Percentiles rank a stretch among this genome's conserved stretches.
Conservation (phyloP, 2,113 vertebrate genomes). For the Muntiacus reevesi region DNA sequence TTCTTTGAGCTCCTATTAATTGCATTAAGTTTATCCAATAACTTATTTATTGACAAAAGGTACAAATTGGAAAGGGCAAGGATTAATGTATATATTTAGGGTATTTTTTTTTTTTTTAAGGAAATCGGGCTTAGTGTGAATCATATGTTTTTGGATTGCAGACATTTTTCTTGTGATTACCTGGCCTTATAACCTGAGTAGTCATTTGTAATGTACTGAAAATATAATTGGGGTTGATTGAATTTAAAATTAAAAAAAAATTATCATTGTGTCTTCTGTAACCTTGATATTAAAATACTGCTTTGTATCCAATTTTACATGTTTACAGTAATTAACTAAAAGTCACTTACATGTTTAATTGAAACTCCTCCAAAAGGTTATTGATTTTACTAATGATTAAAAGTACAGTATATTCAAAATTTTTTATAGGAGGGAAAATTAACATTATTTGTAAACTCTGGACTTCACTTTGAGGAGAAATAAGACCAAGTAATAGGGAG, state of each 20-base stretch:
- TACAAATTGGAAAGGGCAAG: not conserved
- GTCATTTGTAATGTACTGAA: not conserved
- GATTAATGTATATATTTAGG: not conserved
- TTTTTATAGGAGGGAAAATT: not conserved
- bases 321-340: not conserved
- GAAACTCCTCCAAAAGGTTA: not conserved
- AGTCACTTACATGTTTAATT: not conserved
- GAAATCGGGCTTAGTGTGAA: not conserved
- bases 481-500: not conserved
- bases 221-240: not conserved
- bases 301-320: not conserved
- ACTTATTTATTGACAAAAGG: not conserved
- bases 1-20: conserved; percentile 30
- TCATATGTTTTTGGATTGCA: not conserved
- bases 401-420: not conserved
- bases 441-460: not conserved
- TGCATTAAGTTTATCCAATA: not conserved
- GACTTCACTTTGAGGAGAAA: conserved; percentile 12
- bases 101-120: not conserved
- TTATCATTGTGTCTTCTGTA: not conserved
- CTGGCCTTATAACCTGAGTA: not conserved
- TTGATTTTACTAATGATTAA: conserved; percentile 2
- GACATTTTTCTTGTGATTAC: not conserved
- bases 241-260: not conserved
- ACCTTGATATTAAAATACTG: not conserved